Percentiles rank a stretch among this genome's conserved stretches.
Evolutionary conservation across 2,797 vertebrate genomes (phyloP).

Genomic region (Poeciliopsis gracilis): DNA sequence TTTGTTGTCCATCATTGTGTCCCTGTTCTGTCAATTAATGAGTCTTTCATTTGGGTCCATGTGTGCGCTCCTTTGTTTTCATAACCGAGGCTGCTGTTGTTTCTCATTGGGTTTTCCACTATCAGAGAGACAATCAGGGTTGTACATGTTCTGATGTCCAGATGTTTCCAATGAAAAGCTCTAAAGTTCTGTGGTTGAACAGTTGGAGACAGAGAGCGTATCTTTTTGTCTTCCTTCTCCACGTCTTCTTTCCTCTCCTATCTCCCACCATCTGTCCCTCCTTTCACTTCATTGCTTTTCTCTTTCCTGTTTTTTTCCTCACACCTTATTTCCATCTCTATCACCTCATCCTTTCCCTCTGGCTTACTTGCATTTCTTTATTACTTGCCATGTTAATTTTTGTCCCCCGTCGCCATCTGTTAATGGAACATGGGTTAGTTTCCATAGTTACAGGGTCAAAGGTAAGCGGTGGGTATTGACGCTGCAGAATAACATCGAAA

Average conservation of each 20-base stretch:
- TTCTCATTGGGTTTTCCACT: neutral
- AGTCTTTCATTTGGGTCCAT: neutral
- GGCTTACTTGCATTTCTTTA: constrained; percentile 14
- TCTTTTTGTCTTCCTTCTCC: neutral
- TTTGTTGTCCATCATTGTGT: neutral
- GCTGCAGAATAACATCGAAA: constrained; percentile 4
- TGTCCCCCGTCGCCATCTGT: constrained; percentile 26
- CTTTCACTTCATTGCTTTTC: constrained; percentile 6
- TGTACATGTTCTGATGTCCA: neutral
- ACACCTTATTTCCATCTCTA: constrained; percentile 31
- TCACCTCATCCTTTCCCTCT: constrained; percentile 19
- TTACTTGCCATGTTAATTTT: constrained; percentile 22
- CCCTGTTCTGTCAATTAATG: neutral
- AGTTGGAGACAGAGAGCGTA: neutral
- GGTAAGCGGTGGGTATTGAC: constrained; percentile 16
- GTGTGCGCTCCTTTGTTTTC: neutral
- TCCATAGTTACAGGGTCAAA: constrained; percentile 45
- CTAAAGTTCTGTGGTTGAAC: neutral
- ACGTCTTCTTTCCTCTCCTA: neutral
- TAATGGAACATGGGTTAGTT: constrained; percentile 29
- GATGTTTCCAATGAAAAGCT: neutral
- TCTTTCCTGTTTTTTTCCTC: constrained; percentile 4
- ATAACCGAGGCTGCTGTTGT: neutral
- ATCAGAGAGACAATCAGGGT: neutral
- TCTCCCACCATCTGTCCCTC: constrained; percentile 34